phyloP scores from a whole-genome alignment of 2,113 vertebrate species.

The Piliocolobus tephrosceles region DNA sequence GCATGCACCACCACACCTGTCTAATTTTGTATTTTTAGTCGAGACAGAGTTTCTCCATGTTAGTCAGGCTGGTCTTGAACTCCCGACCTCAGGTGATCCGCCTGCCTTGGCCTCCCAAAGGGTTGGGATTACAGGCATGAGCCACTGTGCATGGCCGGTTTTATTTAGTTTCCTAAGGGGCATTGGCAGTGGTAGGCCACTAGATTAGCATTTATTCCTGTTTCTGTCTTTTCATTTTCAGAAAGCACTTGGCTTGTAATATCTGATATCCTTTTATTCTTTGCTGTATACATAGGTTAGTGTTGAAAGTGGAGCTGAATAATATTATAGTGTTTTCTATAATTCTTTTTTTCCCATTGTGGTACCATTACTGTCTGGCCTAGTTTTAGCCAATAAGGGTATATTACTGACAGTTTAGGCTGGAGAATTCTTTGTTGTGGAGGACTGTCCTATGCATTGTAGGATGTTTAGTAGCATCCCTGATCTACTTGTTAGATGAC shows the following conservation, averaged over 20 bases:
- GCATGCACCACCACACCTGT: too few species aligned
- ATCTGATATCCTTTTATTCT: neutral
- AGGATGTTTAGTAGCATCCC: neutral
- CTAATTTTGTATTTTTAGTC: too few species aligned
- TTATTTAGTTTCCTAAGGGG: neutral
- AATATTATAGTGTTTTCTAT: neutral
- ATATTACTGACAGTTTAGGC: neutral
- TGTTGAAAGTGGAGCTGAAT: conserved; percentile 4
- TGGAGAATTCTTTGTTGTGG: neutral
- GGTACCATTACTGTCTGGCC: neutral
- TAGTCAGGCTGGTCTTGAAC: too few species aligned
- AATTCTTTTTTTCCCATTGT: neutral
- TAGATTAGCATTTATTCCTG: neutral
- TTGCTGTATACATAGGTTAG: neutral
- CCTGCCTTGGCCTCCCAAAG: too few species aligned
- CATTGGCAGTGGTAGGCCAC: neutral
- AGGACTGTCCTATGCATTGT: neutral
- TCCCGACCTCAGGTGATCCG: too few species aligned
- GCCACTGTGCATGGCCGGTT: neutral
- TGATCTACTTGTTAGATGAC: neutral
- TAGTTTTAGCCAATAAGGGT: neutral
- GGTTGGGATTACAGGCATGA: too few species aligned
- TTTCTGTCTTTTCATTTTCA: neutral
- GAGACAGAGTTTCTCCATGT: too few species aligned
- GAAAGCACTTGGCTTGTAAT: neutral